These are phyloP conservation scores for Phylloscopus trochilus DNA, from an alignment of 2,113 vertebrate genomes.

Conservation along the genomic window DNA sequence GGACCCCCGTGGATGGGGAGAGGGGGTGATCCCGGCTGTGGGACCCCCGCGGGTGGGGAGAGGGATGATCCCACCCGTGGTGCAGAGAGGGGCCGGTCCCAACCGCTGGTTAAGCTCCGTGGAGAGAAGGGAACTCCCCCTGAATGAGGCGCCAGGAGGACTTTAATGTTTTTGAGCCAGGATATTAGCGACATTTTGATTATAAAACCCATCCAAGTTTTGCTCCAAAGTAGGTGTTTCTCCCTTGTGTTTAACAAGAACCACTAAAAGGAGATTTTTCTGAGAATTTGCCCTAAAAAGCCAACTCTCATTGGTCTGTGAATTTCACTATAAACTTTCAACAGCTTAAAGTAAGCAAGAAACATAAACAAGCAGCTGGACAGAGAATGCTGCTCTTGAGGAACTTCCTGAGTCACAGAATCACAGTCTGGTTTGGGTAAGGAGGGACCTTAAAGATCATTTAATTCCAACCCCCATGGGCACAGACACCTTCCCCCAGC, in stretches of 20 bases:
- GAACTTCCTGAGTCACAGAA: not conserved
- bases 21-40: not conserved
- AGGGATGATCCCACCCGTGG: not conserved
- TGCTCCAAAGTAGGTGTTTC: not conserved
- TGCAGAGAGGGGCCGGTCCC: no score
- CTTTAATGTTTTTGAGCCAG: rapidly evolving
- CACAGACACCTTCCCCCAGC: not conserved
- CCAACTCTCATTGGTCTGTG: rapidly evolving
- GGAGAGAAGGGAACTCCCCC: not conserved
- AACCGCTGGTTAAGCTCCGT: not conserved
- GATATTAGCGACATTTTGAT: not conserved
- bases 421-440: not conserved
- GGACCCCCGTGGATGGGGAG: no score
- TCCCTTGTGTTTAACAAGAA: not conserved
- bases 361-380: not conserved
- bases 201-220: not conserved
- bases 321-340: rapidly evolving
- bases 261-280: not conserved
- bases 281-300: not conserved
- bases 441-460: not conserved
- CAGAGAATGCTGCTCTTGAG: not conserved
- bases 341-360: not conserved
- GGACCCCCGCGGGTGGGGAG: not conserved
- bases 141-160: rapidly evolving
- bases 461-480: not conserved